These are phyloP conservation scores for Metallyticus violacea DNA, from an alignment of 2,888 invertebrate species.

Conservation along the genomic window DNA sequence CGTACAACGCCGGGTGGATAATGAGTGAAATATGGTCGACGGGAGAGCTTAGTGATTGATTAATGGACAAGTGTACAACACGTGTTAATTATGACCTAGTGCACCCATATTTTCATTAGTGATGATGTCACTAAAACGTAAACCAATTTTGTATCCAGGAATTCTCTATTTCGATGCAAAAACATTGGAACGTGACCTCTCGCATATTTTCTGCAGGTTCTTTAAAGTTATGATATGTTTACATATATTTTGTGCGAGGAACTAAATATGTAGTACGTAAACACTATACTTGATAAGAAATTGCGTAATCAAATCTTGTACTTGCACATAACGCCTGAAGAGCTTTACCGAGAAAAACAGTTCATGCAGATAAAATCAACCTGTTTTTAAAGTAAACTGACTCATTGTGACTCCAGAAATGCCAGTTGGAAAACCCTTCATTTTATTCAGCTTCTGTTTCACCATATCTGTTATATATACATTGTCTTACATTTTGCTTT, in stretches of 20 bases:
- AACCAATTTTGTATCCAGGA: background rate
- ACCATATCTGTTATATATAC: no score
- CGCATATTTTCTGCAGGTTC: background rate
- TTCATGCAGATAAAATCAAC: no score
- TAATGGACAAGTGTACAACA: slow-evolving; percentile 22
- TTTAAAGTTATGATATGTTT: background rate
- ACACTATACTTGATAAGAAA: no score
- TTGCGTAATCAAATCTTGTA: no score
- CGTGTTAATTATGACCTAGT: slow-evolving; percentile 26
- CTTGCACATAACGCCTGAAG: no score
- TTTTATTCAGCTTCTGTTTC: no score
- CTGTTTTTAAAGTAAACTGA: no score
- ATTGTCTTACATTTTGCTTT: no score
- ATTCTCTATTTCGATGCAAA: background rate
- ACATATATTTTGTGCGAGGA: background rate
- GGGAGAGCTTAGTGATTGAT: slow-evolving; percentile 8
- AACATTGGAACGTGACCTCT: background rate
- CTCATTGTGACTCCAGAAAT: no score
- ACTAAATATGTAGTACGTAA: no score
- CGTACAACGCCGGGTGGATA: background rate
- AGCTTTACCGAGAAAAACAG: no score
- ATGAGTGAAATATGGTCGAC: slow-evolving; percentile 10
- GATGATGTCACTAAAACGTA: background rate
- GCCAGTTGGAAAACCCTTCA: no score
- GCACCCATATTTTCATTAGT: slow-evolving; percentile 26